Percentiles rank a stretch among this genome's conserved stretches.
Evolutionary conservation across 2,113 vertebrate species (phyloP).

Genomic region (Ranitomeya imitator): DNA sequence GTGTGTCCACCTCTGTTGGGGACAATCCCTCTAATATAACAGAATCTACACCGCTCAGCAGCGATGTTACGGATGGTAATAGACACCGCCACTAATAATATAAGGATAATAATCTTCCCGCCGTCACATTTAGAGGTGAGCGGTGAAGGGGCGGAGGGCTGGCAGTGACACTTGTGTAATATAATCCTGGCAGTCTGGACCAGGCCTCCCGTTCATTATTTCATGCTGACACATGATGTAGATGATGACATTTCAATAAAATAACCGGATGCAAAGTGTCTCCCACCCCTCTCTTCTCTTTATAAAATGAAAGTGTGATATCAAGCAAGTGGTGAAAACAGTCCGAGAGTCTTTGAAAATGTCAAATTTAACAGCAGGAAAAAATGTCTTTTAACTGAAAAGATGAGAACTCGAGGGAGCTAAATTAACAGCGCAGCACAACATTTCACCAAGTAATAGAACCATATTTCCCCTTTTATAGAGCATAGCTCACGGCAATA

Average conservation of each 20-base stretch:
- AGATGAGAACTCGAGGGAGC: slow-evolving; percentile 71
- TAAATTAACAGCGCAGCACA: slow-evolving; percentile 73
- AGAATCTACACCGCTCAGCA: too few species aligned
- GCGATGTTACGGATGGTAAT: too few species aligned
- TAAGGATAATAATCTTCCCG: not conserved
- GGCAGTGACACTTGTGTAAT: not conserved
- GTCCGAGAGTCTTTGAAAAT: slow-evolving; percentile 64
- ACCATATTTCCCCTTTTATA: slow-evolving; percentile 73
- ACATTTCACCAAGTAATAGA: slow-evolving; percentile 74
- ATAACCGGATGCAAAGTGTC: slow-evolving; percentile 29
- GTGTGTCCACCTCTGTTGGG: too few species aligned
- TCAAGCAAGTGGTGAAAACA: slow-evolving; percentile 57
- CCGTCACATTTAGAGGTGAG: not conserved
- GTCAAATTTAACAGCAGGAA: slow-evolving; percentile 68
- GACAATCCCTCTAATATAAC: too few species aligned
- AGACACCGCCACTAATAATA: not conserved
- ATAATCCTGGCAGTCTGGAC: not conserved
- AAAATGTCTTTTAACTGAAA: slow-evolving; percentile 66
- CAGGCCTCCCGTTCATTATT: slow-evolving; percentile 10
- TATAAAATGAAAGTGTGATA: slow-evolving; percentile 39
- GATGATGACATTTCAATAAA: slow-evolving; percentile 70
- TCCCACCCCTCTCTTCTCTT: slow-evolving; percentile 11
- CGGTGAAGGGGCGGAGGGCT: not conserved
- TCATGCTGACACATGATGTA: slow-evolving; percentile 57
- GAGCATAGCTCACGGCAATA: slow-evolving; percentile 70